A percentile compares a stretch with the other conserved stretches of the same genome.
Evolutionary conservation across 2,888 invertebrate genomes (phyloP).

Genomic region (Gonocerus acuteangulatus): DNA sequence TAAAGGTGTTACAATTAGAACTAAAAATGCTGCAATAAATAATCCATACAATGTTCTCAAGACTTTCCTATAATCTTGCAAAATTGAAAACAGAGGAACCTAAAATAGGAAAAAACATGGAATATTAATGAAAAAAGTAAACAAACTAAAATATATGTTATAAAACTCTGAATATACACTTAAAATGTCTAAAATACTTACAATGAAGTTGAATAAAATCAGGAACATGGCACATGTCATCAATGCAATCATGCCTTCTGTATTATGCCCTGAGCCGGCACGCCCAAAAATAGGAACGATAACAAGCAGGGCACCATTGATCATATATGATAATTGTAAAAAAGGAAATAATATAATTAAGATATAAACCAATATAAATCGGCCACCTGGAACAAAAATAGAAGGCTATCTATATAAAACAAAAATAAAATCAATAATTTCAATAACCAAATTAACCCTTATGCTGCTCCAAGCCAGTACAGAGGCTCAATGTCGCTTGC

Average conservation of each 20-base stretch:
- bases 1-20: slow-evolving; percentile 57
- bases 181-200: slow-evolving; percentile 29
- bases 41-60: slow-evolving; percentile 49
- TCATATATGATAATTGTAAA: slow-evolving; percentile 61
- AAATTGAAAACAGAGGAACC: slow-evolving; percentile 45
- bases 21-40: slow-evolving; percentile 49
- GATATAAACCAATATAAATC: slow-evolving; percentile 52
- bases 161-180: background rate
- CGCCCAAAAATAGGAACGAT: slow-evolving; percentile 78
- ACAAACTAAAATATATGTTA: background rate
- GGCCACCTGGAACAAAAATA: slow-evolving; percentile 46
- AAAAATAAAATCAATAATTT: too few species aligned
- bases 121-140: background rate
- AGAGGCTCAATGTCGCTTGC: too few species aligned
- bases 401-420: too few species aligned
- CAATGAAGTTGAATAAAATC: slow-evolving; percentile 38
- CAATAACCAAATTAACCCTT: too few species aligned
- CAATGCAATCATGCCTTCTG: slow-evolving; percentile 51
- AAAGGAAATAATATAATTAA: slow-evolving; percentile 53
- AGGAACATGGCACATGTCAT: slow-evolving; percentile 38
- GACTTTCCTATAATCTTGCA: slow-evolving; percentile 48
- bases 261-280: slow-evolving; percentile 59
- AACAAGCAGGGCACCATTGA: slow-evolving; percentile 60
- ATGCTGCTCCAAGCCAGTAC: too few species aligned
- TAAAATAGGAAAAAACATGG: slow-evolving; percentile 39